Conservation (phyloP, 2,888 invertebrate species). For the Drosophila hamatofila region DNA sequence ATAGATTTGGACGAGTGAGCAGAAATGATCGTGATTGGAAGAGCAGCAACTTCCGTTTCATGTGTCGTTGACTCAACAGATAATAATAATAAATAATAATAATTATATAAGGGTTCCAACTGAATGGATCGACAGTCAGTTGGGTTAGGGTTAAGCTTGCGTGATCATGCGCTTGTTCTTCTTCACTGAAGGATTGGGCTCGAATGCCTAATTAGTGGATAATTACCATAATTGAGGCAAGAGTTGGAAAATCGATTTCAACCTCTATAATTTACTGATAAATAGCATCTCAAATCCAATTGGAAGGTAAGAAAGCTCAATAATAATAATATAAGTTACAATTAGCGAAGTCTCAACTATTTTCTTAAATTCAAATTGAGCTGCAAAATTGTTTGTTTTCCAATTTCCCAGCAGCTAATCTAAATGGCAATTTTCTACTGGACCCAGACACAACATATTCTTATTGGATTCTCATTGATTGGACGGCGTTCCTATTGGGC, state of each 20-base stretch:
- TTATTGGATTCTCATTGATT: not conserved
- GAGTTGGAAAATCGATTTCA: not conserved
- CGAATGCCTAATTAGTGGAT: not conserved
- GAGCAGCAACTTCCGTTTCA: slow-evolving; percentile 15
- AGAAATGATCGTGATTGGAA: slow-evolving; percentile 33
- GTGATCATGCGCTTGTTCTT: not conserved
- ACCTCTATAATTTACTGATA: not conserved
- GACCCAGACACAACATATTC: not conserved
- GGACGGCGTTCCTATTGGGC: not conserved
- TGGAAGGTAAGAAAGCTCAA: not conserved
- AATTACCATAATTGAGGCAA: too few relatives aligned
- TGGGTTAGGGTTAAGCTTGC: slow-evolving; percentile 12
- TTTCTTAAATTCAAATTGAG: not conserved
- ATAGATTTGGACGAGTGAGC: slow-evolving; percentile 15
- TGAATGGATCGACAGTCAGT: slow-evolving; percentile 16
- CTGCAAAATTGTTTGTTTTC: not conserved
- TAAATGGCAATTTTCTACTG: not conserved
- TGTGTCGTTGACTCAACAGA: not conserved
- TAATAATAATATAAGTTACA: not conserved
- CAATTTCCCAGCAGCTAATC: not conserved
- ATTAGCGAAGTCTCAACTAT: not conserved
- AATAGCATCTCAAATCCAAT: not conserved
- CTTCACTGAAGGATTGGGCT: not conserved
- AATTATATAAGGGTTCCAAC: slow-evolving; percentile 7
- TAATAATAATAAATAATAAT: slow-evolving; percentile 2